These are phyloP conservation scores for Lithosia quadra DNA, from an alignment of 2,888 invertebrate genomes.

Conservation along the genomic window DNA sequence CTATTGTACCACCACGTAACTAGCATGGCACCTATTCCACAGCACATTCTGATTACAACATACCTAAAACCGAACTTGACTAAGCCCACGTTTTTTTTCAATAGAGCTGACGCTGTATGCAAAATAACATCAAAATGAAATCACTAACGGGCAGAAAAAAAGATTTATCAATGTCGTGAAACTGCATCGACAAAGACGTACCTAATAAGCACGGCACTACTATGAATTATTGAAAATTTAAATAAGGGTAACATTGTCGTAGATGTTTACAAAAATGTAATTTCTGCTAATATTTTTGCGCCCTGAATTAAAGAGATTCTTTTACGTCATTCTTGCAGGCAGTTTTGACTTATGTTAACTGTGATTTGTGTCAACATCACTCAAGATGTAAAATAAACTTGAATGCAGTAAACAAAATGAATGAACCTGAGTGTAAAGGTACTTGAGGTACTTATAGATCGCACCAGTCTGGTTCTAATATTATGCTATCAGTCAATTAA, in stretches of 20 bases:
- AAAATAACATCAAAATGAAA: background rate
- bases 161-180: background rate
- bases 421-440: background rate
- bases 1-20: background rate
- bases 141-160: background rate
- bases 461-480: background rate
- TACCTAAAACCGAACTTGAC: background rate
- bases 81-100: background rate
- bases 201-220: background rate
- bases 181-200: slow-evolving; percentile 1
- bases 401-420: background rate
- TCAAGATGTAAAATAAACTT: background rate
- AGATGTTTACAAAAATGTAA: background rate
- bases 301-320: background rate
- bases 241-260: background rate
- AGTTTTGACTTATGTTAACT: background rate
- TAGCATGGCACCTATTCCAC: background rate
- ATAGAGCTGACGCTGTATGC: background rate
- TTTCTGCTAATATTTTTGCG: background rate
- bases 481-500: background rate
- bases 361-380: background rate
- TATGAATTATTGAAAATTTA: slow-evolving; percentile 4
- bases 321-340: background rate
- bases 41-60: background rate
- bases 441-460: background rate